Evolutionary conservation across 2,888 invertebrate species (phyloP).

Genomic region (Dynastes grantii): DNA sequence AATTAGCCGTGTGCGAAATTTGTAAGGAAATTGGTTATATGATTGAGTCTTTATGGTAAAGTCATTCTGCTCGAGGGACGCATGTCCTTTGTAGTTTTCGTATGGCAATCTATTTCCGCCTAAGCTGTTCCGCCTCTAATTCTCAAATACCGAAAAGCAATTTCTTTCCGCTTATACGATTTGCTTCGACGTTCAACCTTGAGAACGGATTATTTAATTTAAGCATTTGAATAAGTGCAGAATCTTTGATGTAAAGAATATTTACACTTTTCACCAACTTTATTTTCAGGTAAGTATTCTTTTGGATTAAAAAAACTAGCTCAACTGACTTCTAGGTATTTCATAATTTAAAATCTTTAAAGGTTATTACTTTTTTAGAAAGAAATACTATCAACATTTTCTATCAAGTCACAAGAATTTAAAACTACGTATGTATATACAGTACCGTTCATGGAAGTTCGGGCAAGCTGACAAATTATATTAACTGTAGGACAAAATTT

Average conservation of each 20-base stretch:
- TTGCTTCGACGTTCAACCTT: neutral
- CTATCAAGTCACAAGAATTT: too few relatives aligned
- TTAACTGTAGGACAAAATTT: too few relatives aligned
- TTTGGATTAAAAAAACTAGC: too few relatives aligned
- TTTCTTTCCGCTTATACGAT: constrained; percentile 22
- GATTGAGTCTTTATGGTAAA: constrained; percentile 43
- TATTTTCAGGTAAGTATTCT: too few relatives aligned
- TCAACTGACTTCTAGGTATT: too few relatives aligned
- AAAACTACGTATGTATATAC: too few relatives aligned
- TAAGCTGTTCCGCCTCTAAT: constrained; percentile 23
- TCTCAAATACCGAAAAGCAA: constrained; percentile 34
- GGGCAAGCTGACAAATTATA: too few relatives aligned
- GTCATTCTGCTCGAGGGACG: constrained; percentile 32
- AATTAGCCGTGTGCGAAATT: constrained; percentile 26
- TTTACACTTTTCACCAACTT: too few relatives aligned
- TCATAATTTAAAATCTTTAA: too few relatives aligned
- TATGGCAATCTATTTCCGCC: constrained; percentile 36
- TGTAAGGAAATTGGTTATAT: constrained; percentile 40
- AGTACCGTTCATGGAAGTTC: too few relatives aligned
- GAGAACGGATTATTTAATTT: neutral
- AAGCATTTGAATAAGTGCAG: neutral
- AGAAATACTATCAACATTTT: too few relatives aligned
- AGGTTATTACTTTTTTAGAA: too few relatives aligned
- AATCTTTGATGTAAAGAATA: neutral
- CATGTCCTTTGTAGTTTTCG: constrained; percentile 34